phyloP scores from a whole-genome alignment of 2,113 vertebrate species.

The Empidonax traillii region DNA sequence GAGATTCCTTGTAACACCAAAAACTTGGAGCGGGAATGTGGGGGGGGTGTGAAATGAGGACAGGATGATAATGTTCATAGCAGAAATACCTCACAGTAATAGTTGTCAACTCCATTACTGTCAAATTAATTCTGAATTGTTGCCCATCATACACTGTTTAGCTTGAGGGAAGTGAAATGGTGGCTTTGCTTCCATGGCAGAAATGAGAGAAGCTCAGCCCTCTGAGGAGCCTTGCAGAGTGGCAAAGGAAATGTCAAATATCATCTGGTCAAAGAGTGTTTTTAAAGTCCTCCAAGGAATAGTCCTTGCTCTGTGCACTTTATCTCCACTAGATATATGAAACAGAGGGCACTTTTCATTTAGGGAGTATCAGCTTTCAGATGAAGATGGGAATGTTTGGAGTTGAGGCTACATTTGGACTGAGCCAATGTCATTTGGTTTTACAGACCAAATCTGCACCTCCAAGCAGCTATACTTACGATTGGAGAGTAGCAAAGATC shows the following conservation, averaged over 20 bases:
- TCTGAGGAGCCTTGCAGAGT: background rate
- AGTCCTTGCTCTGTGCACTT: background rate
- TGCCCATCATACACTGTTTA: constrained; percentile 5
- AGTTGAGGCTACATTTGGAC: background rate
- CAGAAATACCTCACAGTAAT: constrained; percentile 46
- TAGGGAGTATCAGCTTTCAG: background rate
- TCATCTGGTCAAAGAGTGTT: constrained; percentile 18
- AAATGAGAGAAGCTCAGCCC: background rate
- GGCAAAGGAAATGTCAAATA: constrained; percentile 31
- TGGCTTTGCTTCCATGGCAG: background rate
- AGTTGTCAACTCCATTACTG: constrained; percentile 32
- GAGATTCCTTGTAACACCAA: background rate
- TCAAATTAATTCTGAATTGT: constrained; percentile 19
- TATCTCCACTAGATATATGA: background rate
- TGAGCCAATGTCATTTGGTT: background rate
- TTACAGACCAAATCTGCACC: background rate
- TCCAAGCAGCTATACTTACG: background rate
- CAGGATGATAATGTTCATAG: background rate
- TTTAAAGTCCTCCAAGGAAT: background rate
- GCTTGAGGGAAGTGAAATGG: constrained; percentile 6
- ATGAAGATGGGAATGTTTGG: background rate
- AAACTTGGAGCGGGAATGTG: background rate
- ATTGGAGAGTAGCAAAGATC: background rate
- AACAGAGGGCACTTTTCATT: background rate
- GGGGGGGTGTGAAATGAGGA: background rate